Evolutionary conservation across 2,797 vertebrate genomes (phyloP), one percentile per base, ranked within the genome.

Genomic region (Coluber constrictor): DNA sequence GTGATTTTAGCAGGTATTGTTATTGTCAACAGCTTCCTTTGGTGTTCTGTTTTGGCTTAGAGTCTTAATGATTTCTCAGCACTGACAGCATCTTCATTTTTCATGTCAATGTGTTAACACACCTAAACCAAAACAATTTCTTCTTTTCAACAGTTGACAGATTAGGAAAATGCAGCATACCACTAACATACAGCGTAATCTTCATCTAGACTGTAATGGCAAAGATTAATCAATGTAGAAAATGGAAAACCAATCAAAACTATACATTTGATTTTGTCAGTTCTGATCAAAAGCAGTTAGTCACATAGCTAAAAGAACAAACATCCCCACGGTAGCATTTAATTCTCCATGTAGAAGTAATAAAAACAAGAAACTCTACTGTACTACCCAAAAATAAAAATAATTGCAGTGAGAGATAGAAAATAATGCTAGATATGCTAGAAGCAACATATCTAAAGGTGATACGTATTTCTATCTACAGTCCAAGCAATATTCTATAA

Each of bases 71-170:
- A 87, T 86, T 63, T 25, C 90, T 29, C 93, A 47, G 86, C 47
- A 8, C 86, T 60, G 37, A 0, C 6, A 93, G 61, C 27, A 89
- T 3, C 90, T 63, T 29, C 90, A 10, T 86, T 55, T 90, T 92
- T 8, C 12, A 32, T 0, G 54, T 66, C 79, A 87, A 23, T 12
- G 66, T 66, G 2, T 1, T 29, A 90, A 61, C 0, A 90, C 92
- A 91, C 7, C 83, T 43, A 70, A 61, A 56, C 43, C 7, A 74
- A 23, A 74, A 91, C 66, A 91, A 93, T 89, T 59, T 86, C 74
- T 93, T 86, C 55, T 90, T 90, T 90, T 94, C 91, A 94, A 92
- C 93, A 95, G 93, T 92, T 95, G 93, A 94, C 88, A 92, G 74
- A 60, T 70, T 15, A 90, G 90, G 88, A 93, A 93, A 92, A 92